Conservation (phyloP, 1,140 invertebrate species). For the Calosoma granatense region DNA sequence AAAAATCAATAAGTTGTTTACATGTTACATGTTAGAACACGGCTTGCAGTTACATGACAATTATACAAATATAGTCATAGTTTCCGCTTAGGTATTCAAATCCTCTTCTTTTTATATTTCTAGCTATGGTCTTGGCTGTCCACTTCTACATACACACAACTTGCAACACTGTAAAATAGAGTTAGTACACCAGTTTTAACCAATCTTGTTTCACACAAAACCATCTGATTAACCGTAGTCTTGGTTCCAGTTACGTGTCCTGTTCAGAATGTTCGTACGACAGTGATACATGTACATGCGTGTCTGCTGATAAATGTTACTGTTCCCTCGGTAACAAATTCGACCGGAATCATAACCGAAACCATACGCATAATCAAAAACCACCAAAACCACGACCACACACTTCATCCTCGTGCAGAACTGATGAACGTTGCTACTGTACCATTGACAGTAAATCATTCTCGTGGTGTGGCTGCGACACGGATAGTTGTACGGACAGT, state of each 20-base stretch:
- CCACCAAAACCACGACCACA: constrained; percentile 19
- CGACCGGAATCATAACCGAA: constrained; percentile 11
- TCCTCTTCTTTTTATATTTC: no score
- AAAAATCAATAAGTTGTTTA: no score
- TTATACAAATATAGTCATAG: no score
- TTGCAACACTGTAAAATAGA: no score
- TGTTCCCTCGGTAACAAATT: constrained; percentile 46
- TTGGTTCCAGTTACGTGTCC: constrained; percentile 49
- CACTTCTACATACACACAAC: no score
- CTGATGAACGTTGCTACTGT: constrained; percentile 59
- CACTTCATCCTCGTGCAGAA: constrained; percentile 16
- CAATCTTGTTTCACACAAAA: no score
- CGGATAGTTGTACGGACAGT: constrained; percentile 75
- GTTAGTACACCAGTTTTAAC: no score
- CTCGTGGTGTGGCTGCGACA: constrained; percentile 61
- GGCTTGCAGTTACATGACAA: no score
- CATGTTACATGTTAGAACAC: no score
- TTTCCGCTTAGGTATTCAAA: no score
- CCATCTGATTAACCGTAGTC: not conserved
- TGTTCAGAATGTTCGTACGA: constrained; percentile 78
- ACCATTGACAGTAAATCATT: constrained; percentile 41
- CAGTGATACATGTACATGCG: constrained; percentile 65
- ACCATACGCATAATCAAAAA: no score
- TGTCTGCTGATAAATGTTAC: constrained; percentile 65
- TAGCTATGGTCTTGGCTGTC: no score